Evolutionary conservation across 2,888 invertebrate species (phyloP), one percentile per base, ranked within the genome.

Genomic region (Subacronicta megacephala): DNA sequence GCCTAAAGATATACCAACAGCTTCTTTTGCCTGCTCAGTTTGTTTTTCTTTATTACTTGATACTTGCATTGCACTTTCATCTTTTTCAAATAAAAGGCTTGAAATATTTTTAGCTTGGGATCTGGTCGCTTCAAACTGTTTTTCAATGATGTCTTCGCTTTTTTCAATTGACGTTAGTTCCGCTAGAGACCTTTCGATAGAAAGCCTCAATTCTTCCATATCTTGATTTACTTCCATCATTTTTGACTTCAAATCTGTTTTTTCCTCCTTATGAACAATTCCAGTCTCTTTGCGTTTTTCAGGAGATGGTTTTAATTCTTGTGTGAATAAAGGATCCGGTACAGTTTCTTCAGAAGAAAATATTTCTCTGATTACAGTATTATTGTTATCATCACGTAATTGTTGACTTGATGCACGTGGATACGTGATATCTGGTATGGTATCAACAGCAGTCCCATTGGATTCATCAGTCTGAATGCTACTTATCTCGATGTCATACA

Each of bases 181-280:
- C 26, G 92, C 93, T 59, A 94, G 77, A 16, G 94, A 93, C 59
- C 83, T 87, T 78, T 94, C 94, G 53, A 94, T 91, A 0, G 93
- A 93, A 15, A 87, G 46, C 49, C 90, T 85, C 41, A 94, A 75
- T 47, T 90, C 93, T 69, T 93, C 92, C 91, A 94, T 90, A 49
- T 92, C 93, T 76, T 89, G 83, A 63, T 90, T 92, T 0, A 93
- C 93, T 78, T 93, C 93, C 77, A 92, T 85, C 75, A 92, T 90
- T 84, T 93, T 92, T 0, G 92, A 90, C 80, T 91, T 92, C 1
- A 92, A 73, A 68, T 90, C 90, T 4, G 87, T 91, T 63, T 90
- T 90, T 73, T 90, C 90, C 51, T 80, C 75, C 43, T 75, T 77
- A 31, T 43, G 29, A 15, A 46, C 16, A 36, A 40, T 41, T 37